Percentiles rank a stretch among this genome's conserved stretches.
Conservation (phyloP, 2,797 vertebrate genomes). For the Gymnodraco acuticeps region DNA sequence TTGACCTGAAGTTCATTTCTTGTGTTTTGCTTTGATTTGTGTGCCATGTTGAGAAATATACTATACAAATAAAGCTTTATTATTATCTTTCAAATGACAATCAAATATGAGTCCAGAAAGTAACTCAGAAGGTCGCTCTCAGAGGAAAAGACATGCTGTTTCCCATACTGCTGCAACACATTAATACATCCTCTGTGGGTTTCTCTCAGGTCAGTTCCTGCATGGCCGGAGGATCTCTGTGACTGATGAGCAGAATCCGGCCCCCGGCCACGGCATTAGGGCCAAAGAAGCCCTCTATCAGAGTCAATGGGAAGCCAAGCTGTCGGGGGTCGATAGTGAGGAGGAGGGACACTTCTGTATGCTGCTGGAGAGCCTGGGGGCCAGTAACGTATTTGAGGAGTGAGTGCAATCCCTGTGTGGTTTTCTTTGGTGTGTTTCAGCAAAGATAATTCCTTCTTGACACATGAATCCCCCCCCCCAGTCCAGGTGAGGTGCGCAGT, state of each 20-base stretch:
- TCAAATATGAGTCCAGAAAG: background rate
- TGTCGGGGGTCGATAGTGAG: constrained; percentile 81
- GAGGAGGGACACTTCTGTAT: constrained; percentile 90
- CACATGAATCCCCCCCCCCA: constrained; percentile 44
- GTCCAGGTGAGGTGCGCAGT: constrained; percentile 87
- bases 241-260: constrained; percentile 68
- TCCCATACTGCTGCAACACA: background rate
- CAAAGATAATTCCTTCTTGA: background rate
- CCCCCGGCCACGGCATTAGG: constrained; percentile 37
- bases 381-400: constrained; percentile 90
- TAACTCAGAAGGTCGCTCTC: background rate
- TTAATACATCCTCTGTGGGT: too few species aligned
- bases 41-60: too few species aligned
- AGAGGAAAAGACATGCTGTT: background rate
- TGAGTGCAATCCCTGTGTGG: constrained; percentile 73
- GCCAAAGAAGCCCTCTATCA: constrained; percentile 83
- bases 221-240: constrained; percentile 82
- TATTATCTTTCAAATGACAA: background rate
- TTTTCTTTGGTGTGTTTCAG: background rate
- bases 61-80: too few species aligned
- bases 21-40: too few species aligned
- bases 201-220: constrained; percentile 88
- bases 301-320: constrained; percentile 77
- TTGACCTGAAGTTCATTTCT: too few species aligned
- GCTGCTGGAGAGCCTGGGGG: constrained; percentile 91